Evolutionary conservation across 2,113 vertebrate genomes (phyloP).

Genomic region (Butorides virescens): DNA sequence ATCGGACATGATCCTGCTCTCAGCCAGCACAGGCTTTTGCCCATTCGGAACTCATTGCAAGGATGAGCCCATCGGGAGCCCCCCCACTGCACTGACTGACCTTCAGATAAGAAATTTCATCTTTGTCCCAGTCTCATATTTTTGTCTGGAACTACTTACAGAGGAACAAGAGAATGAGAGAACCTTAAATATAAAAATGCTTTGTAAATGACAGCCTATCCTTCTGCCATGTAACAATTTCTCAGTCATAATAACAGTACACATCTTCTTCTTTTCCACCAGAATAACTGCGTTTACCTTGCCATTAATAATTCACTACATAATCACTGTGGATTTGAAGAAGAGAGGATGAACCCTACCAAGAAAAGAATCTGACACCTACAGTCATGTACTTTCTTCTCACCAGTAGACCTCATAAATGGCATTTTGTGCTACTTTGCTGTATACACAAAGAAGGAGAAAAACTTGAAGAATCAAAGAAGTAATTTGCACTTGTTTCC

Average conservation of each 20-base stretch:
- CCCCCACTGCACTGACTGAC: background rate
- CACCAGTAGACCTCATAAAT: slow-evolving; percentile 24
- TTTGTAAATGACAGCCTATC: slow-evolving; percentile 18
- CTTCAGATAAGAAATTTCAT: background rate
- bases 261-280: slow-evolving; percentile 1
- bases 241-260: slow-evolving; percentile 4
- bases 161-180: background rate
- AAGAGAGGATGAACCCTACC: slow-evolving; percentile 15
- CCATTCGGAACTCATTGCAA: background rate
- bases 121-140: background rate
- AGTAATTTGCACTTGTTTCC: background rate
- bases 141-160: background rate
- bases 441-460: background rate
- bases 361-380: slow-evolving; percentile 20
- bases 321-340: slow-evolving; percentile 42
- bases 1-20: background rate
- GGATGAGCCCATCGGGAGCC: background rate
- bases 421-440: background rate
- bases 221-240: slow-evolving; percentile 30
- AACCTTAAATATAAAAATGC: background rate
- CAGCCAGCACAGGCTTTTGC: background rate
- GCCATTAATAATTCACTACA: slow-evolving; percentile 30
- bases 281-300: slow-evolving; percentile 38
- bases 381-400: slow-evolving; percentile 8
- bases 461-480: slow-evolving; percentile 7